A percentile compares a stretch with the other conserved stretches of the same genome.
Evolutionary conservation across 2,888 invertebrate species (phyloP).

Genomic region (Arge pagana): DNA sequence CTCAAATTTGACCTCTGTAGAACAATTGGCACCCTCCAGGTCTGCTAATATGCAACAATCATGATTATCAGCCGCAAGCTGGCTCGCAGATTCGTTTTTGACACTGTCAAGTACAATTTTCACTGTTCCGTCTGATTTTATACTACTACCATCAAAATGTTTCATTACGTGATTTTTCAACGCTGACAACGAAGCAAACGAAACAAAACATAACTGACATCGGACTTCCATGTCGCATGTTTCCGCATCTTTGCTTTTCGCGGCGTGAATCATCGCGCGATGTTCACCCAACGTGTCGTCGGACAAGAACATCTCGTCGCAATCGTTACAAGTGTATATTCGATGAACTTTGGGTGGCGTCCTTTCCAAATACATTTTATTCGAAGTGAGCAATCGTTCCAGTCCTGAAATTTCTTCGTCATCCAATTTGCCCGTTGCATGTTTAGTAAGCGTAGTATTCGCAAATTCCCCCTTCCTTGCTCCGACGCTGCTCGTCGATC

Average conservation of each 20-base stretch:
- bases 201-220: conserved; percentile 43
- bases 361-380: conserved; percentile 4
- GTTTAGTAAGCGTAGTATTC: no score
- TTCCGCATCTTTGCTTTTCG: conserved; percentile 22
- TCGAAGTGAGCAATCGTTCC: conserved; percentile 7
- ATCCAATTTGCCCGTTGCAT: conserved; percentile 4
- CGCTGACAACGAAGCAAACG: conserved; percentile 35
- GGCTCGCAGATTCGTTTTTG: no score
- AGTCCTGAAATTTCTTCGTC: conserved; percentile 15
- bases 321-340: conserved; percentile 27
- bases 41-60: no score
- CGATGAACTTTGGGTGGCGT: neutral
- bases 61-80: no score
- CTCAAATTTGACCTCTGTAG: no score
- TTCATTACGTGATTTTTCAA: conserved; percentile 41
- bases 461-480: conserved; percentile 12
- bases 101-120: no score
- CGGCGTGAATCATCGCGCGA: conserved; percentile 20
- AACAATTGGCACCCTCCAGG: no score
- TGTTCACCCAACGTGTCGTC: conserved; percentile 26
- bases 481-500: conserved; percentile 24
- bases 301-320: conserved; percentile 28
- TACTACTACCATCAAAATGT: conserved; percentile 36
- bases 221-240: conserved; percentile 27
- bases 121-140: conserved; percentile 24